Evolutionary conservation across 2,888 invertebrate genomes (phyloP), one percentile per base, ranked within the genome.

Genomic region (Ectropis crepuscularia): DNA sequence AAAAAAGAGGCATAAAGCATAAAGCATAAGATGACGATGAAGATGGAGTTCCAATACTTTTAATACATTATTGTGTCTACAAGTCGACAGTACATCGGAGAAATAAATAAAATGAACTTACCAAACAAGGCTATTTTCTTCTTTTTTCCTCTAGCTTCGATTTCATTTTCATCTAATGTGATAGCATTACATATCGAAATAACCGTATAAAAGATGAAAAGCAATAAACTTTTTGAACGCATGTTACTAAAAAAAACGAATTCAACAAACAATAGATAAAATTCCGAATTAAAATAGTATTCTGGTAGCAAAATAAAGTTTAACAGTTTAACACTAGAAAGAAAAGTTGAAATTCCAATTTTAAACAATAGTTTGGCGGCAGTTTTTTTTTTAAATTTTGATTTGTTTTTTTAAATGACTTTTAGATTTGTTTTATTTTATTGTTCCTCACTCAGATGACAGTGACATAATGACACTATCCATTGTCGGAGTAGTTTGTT

Each of bases 111-210:
- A 39, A 43, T 36, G 12, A 67, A 84, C 90, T 90, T 74, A 91
- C 91, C 82, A 57, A 84, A 83, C 8, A 89, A 65, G 36, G 85
- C 89, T 45, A 88, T 86, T 76, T 91, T 89, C 75, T 90, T 90
- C 75, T 89, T 90, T 73, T 91, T 91, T 16, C 89, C 90, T 75
- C 90, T 81, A 7, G 79, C 68, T 74, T 90, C 89, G 5, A 85
- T 67, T 12, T 75, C 77, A 57, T 74, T 71, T 48, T 65, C 71
- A 45, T 76, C 75, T 4, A 62, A 54, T 47, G 46, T 41, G 54
- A 72, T 61, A 2, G 80, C 82, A 46, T 77, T 78, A 74, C 82
- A 77, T 5, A 72, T 57, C 39, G 72, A 66, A 39, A 81, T 53
- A 55, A 63, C 74, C 11, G 53, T 49, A 16, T 70, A 59, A 42